phyloP scores from a whole-genome alignment of 2,113 vertebrate genomes.

The Clarias macrocephalus region DNA sequence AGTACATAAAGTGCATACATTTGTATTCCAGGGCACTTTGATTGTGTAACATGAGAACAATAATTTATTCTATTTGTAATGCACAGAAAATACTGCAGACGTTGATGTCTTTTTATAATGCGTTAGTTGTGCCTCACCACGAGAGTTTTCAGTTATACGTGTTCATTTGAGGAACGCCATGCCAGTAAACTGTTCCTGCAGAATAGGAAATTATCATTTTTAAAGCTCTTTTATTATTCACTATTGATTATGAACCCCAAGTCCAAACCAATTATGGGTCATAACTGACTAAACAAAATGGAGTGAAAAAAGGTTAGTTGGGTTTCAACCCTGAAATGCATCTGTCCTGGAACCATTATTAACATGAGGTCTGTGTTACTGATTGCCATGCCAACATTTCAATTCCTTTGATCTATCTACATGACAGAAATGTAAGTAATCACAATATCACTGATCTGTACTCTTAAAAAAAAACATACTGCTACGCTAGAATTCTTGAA shows the following conservation, averaged over 20 bases:
- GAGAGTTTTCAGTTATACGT: background rate
- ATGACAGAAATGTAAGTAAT: background rate
- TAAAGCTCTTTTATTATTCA: background rate
- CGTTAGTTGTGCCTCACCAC: background rate
- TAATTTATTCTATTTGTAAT: background rate
- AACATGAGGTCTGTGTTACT: background rate
- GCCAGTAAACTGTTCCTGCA: background rate
- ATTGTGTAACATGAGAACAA: background rate
- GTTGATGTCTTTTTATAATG: background rate
- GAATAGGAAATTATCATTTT: background rate
- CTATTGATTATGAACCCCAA: background rate
- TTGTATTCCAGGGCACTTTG: background rate
- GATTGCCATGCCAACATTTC: background rate
- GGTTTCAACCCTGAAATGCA: background rate
- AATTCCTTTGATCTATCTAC: background rate
- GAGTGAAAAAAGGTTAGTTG: background rate
- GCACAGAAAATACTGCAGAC: background rate
- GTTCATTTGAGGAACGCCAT: background rate
- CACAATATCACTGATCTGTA: background rate
- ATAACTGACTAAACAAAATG: background rate
- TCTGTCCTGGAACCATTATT: background rate
- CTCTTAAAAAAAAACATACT: background rate
- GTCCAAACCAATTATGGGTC: background rate
- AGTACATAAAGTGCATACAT: background rate
- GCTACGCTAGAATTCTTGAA: background rate